These are phyloP conservation scores for Gisinianus flammeolus DNA, from an alignment of 2,888 invertebrate genomes.

Conservation along the genomic window DNA sequence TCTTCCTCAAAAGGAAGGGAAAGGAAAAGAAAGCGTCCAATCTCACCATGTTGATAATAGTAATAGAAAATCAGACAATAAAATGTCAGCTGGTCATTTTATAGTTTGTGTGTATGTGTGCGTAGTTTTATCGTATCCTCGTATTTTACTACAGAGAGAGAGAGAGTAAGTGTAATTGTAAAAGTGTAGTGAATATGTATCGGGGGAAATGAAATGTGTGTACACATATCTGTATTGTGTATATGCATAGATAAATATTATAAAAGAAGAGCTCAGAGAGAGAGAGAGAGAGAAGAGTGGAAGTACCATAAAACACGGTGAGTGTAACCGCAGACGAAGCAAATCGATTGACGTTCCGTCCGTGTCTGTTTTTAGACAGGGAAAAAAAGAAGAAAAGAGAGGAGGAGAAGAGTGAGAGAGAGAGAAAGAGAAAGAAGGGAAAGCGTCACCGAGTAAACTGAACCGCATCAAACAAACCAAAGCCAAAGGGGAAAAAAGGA, in stretches of 20 bases:
- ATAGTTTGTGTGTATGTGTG: too few species aligned
- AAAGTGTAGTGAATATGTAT: not conserved
- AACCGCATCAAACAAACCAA: conserved; percentile 40
- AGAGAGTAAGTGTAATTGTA: not conserved
- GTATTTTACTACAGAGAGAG: not conserved
- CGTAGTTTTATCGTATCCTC: too few species aligned
- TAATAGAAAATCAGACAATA: conserved; percentile 35
- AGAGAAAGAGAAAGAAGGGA: not conserved
- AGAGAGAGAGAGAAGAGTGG: not conserved
- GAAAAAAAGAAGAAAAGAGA: not conserved
- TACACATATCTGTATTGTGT: not conserved
- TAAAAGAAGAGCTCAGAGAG: not conserved
- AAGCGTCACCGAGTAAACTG: conserved; percentile 31
- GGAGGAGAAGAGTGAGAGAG: not conserved
- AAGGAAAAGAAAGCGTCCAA: not conserved
- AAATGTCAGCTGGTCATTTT: conserved; percentile 32
- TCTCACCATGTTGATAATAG: conserved; percentile 29
- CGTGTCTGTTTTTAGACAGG: not conserved
- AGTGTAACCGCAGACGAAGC: conserved; percentile 36
- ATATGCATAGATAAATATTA: too few species aligned
- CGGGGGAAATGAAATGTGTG: too few species aligned
- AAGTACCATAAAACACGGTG: conserved; percentile 18
- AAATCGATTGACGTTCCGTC: conserved; percentile 28
- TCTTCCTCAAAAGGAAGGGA: not conserved
- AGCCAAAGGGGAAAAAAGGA: conserved; percentile 17